Evolutionary conservation across 2,113 vertebrate genomes (phyloP).

Genomic region (Oreochromis niloticus): DNA sequence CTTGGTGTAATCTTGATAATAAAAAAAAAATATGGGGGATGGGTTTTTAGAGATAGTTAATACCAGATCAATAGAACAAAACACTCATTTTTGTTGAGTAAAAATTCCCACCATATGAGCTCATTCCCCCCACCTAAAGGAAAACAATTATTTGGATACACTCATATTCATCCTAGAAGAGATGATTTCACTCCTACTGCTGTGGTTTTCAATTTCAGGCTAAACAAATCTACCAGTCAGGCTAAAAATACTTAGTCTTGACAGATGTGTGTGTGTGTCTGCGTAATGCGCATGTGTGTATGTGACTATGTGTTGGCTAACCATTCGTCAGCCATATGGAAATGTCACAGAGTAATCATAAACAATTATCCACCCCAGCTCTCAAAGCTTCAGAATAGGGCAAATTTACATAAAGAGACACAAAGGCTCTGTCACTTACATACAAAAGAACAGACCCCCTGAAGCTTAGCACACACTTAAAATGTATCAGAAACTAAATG

Average conservation of each 20-base stretch:
- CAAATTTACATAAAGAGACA: conserved; percentile 65
- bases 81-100: conserved; percentile 21
- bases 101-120: background rate
- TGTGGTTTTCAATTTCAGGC: background rate
- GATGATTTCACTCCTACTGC: background rate
- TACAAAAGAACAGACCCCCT: background rate
- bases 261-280: background rate
- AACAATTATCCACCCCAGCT: conserved; percentile 63
- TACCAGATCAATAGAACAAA: conserved; percentile 60
- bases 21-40: background rate
- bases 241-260: background rate
- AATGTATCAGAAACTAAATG: conserved; percentile 5
- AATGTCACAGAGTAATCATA: conserved; percentile 67
- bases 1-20: conserved; percentile 11
- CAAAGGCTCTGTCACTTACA: conserved; percentile 31
- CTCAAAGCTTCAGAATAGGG: conserved; percentile 45
- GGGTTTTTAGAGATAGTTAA: background rate
- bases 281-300: background rate
- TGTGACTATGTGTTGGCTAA: conserved; percentile 1
- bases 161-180: background rate
- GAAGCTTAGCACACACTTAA: background rate
- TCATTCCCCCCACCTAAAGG: background rate
- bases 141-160: background rate
- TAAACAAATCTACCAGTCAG: background rate
- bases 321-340: conserved; percentile 61